Percentiles rank a stretch among this genome's conserved stretches.
Conservation (phyloP, 2,113 vertebrate species). For the Parotia lawesii region DNA sequence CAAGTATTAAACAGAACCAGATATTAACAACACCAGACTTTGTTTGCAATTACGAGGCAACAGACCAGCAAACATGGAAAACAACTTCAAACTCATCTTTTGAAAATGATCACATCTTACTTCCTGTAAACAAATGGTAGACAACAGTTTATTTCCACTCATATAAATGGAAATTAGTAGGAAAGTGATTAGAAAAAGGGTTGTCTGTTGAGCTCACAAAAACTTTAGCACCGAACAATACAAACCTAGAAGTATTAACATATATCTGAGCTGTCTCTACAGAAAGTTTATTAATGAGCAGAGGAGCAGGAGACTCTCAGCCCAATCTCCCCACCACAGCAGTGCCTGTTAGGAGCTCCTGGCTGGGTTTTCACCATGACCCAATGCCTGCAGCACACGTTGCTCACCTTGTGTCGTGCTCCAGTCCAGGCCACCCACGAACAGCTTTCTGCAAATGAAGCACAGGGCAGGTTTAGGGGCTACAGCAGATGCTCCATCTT, state of each 20-base stretch:
- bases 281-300: background rate
- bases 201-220: background rate
- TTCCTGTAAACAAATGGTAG: background rate
- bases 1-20: background rate
- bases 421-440: constrained; percentile 98
- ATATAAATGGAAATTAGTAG: background rate
- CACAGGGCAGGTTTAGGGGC: background rate
- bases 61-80: background rate
- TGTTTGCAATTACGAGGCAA: background rate
- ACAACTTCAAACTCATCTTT: background rate
- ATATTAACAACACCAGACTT: background rate
- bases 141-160: background rate
- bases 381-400: background rate
- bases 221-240: background rate
- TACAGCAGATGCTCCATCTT: background rate
- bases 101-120: background rate
- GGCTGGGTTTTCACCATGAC: background rate
- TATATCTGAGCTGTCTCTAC: background rate
- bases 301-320: background rate
- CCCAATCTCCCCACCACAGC: background rate
- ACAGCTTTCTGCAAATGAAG: constrained; percentile 88
- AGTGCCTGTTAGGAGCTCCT: background rate
- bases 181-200: background rate
- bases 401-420: constrained; percentile 89
- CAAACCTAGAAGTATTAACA: accelerated